Conservation (phyloP, 2,888 invertebrate species). For the Quadroppia sp. region DNA sequence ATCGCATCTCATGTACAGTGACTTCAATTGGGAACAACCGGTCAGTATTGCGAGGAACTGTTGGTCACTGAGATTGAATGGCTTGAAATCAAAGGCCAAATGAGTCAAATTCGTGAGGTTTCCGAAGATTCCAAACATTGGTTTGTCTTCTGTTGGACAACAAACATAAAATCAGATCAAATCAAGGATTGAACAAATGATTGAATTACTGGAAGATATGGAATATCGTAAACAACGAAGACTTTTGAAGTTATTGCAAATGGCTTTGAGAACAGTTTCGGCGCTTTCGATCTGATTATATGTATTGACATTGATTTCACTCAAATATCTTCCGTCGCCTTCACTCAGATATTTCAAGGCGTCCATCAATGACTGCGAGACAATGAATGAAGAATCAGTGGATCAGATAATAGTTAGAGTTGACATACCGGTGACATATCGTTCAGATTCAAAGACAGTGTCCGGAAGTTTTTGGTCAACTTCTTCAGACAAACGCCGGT, state of each 20-base stretch:
- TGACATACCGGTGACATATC: slow-evolving; percentile 13
- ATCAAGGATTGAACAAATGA: neutral
- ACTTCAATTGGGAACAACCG: neutral
- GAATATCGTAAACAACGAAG: slow-evolving; percentile 8
- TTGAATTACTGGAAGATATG: neutral
- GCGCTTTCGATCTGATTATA: neutral
- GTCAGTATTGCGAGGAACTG: neutral
- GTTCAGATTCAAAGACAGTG: neutral
- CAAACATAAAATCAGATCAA: neutral
- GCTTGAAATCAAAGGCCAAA: slow-evolving; percentile 10
- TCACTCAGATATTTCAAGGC: neutral
- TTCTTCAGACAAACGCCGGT: neutral
- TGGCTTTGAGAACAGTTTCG: neutral
- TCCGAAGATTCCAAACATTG: neutral
- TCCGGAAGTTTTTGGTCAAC: neutral
- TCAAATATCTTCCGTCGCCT: slow-evolving; percentile 6
- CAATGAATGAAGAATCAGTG: neutral
- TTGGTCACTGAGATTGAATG: neutral
- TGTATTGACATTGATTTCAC: neutral
- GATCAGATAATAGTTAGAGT: neutral
- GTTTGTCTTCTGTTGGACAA: neutral
- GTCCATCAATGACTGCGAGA: neutral
- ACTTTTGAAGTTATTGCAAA: neutral
- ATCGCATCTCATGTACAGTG: slow-evolving; percentile 4
- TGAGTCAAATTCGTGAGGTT: neutral